A percentile compares a stretch with the other conserved stretches of the same genome.
phyloP scores from a whole-genome alignment of 2,113 vertebrate genomes.

The Cavia porcellus region DNA sequence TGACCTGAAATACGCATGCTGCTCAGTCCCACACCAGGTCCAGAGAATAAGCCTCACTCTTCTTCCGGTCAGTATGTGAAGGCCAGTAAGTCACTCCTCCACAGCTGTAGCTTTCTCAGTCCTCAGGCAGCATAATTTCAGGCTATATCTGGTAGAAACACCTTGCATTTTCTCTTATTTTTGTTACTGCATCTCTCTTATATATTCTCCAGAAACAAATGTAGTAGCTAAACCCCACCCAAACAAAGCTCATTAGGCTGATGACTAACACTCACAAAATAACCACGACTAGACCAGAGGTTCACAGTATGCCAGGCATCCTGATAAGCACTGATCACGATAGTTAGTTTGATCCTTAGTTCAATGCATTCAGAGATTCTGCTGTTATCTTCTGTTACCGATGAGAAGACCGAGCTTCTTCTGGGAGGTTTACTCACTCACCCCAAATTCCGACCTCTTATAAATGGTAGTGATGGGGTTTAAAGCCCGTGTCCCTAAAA shows the following conservation, averaged over 20 bases:
- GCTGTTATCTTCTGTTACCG: neutral
- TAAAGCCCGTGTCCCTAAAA: neutral
- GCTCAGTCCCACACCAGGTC: neutral
- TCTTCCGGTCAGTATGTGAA: neutral
- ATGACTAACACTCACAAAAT: neutral
- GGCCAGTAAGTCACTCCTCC: neutral
- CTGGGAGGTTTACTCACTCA: neutral
- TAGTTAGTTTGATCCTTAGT: neutral
- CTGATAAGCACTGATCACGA: neutral
- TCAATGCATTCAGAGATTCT: neutral
- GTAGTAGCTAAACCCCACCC: neutral
- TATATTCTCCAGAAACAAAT: neutral
- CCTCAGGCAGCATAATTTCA: neutral
- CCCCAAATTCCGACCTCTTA: neutral
- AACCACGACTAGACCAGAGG: neutral
- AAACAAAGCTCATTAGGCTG: neutral
- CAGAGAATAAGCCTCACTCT: neutral
- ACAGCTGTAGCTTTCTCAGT: neutral
- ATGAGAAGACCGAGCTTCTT: neutral
- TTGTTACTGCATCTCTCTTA: neutral
- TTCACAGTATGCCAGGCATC: neutral
- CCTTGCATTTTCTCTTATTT: neutral
- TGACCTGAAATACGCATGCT: neutral
- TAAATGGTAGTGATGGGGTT: neutral
- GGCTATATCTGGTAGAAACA: neutral